Percentiles rank a stretch among this genome's conserved stretches.
Conservation (phyloP, 2,888 invertebrate species). For the Iselma pallidipennis region DNA sequence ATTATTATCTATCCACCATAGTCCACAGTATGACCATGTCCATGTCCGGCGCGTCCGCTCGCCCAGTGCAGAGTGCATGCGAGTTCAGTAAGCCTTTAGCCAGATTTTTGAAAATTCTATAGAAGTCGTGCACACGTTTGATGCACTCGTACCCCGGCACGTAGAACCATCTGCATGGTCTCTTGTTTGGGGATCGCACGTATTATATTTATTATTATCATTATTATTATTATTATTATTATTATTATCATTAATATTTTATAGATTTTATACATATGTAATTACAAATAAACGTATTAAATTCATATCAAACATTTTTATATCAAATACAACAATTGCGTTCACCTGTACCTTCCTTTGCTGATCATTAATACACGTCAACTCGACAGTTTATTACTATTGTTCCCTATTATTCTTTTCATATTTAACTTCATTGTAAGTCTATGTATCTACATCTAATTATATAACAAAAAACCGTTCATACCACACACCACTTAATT, state of each 20-base stretch:
- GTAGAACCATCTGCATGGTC: slow-evolving; percentile 50
- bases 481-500: not conserved
- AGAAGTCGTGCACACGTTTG: slow-evolving; percentile 48
- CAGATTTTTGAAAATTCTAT: slow-evolving; percentile 29
- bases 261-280: slow-evolving; percentile 5
- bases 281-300: slow-evolving; percentile 1
- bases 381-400: slow-evolving; percentile 2
- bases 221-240: slow-evolving; percentile 6
- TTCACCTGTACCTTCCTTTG: not conserved
- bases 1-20: not conserved
- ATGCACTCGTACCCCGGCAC: slow-evolving; percentile 50
- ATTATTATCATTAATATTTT: slow-evolving; percentile 2
- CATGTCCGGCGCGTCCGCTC: slow-evolving; percentile 23
- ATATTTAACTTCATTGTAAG: not conserved
- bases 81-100: slow-evolving; percentile 31
- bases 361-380: not conserved
- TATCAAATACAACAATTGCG: not conserved
- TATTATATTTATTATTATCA: slow-evolving; percentile 30
- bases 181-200: slow-evolving; percentile 49
- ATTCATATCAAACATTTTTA: not conserved
- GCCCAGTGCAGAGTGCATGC: slow-evolving; percentile 31
- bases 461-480: not conserved
- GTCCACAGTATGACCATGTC: slow-evolving; percentile 5
- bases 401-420: not conserved
- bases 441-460: not conserved